Percentiles rank a stretch among this genome's conserved stretches.
These are phyloP conservation scores for Ciona savignyi DNA, from an alignment of 23 tunicate species.

Conservation along the genomic window DNA sequence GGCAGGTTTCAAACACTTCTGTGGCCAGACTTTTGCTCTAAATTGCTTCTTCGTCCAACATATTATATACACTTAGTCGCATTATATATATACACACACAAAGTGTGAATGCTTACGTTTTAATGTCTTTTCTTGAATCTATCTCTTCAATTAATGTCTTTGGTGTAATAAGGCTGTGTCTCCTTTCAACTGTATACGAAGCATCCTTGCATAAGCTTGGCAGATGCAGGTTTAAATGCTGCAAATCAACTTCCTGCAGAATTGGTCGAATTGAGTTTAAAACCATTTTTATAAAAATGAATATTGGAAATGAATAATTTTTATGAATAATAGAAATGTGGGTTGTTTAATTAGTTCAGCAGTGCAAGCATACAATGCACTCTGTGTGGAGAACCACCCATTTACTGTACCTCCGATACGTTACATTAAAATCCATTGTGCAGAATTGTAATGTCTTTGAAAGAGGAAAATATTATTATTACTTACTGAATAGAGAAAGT, in stretches of 20 bases:
- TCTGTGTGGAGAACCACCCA: slow-evolving; percentile 37
- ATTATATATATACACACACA: too few relatives aligned
- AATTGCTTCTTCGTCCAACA: too few relatives aligned
- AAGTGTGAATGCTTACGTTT: neutral
- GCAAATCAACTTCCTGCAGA: slow-evolving; percentile 18
- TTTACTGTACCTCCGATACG: slow-evolving; percentile 40
- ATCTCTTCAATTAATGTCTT: slow-evolving; percentile 27
- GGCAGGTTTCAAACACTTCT: too few relatives aligned
- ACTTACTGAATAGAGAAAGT: too few relatives aligned
- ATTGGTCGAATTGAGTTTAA: too few relatives aligned
- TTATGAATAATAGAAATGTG: neutral
- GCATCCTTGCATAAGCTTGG: slow-evolving; percentile 14
- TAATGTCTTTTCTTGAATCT: neutral
- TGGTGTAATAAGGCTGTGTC: slow-evolving; percentile 6
- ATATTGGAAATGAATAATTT: too few relatives aligned
- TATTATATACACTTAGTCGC: too few relatives aligned
- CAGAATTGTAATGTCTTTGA: slow-evolving; percentile 32
- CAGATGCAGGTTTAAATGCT: slow-evolving; percentile 31
- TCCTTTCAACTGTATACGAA: slow-evolving; percentile 3
- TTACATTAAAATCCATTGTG: slow-evolving; percentile 20
- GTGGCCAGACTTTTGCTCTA: too few relatives aligned
- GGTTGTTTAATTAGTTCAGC: slow-evolving; percentile 29
- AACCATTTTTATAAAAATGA: too few relatives aligned
- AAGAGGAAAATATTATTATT: slow-evolving; percentile 8
- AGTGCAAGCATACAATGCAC: slow-evolving; percentile 4